phyloP scores from a whole-genome alignment of 2,113 vertebrate species.

The Apaloderma vittatum region DNA sequence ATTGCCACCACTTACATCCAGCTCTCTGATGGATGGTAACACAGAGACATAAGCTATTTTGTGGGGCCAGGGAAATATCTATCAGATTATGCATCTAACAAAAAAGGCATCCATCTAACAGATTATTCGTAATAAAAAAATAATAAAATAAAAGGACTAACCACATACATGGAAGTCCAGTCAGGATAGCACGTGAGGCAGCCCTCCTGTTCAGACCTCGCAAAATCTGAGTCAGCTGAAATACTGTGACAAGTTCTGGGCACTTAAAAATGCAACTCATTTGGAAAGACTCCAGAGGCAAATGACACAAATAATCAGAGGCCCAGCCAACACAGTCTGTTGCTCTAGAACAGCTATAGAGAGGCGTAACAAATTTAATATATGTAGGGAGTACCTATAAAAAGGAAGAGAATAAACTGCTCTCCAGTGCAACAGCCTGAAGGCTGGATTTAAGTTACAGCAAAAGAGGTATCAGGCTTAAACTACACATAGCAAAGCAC shows the following conservation, averaged over 20 bases:
- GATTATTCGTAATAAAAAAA: neutral
- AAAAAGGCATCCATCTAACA: neutral
- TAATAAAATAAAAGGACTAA: neutral
- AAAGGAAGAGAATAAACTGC: conserved; percentile 13
- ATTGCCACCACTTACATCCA: neutral
- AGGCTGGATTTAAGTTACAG: neutral
- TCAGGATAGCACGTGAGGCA: neutral
- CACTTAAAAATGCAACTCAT: neutral
- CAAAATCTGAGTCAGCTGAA: conserved; percentile 8
- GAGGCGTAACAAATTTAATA: neutral
- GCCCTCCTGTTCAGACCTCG: neutral
- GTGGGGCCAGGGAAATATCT: neutral
- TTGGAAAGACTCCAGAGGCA: conserved; percentile 1
- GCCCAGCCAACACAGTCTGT: neutral
- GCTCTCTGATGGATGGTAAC: neutral
- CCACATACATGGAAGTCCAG: neutral
- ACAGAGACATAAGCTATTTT: neutral
- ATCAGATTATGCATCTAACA: neutral
- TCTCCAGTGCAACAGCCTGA: neutral
- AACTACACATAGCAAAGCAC: neutral
- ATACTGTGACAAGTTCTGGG: neutral
- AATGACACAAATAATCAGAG: neutral
- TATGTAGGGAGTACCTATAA: neutral
- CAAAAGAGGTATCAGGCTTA: neutral
- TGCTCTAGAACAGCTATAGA: neutral